Conservation (phyloP, 2,113 vertebrate species). For the Delphinapterus leucas region DNA sequence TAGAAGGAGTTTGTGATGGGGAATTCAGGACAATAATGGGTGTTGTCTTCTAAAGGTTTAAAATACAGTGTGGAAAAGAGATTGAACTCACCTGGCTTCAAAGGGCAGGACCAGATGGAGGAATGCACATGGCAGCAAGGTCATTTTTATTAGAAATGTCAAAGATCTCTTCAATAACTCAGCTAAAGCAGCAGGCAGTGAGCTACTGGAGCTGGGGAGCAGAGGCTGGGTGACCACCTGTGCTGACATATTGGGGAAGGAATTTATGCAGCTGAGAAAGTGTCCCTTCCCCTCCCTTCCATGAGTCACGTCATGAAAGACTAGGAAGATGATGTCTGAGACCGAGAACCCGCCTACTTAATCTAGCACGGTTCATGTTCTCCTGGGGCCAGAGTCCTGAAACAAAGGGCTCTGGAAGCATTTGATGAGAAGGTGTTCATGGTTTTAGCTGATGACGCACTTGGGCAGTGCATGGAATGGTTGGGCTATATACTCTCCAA, state of each 20-base stretch:
- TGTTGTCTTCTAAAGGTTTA: background rate
- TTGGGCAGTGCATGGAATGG: background rate
- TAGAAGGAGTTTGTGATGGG: background rate
- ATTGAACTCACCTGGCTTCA: background rate
- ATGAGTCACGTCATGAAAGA: background rate
- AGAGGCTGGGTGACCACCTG: background rate
- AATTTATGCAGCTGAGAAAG: background rate
- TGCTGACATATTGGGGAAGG: too few relatives aligned
- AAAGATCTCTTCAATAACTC: background rate
- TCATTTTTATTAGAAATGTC: background rate
- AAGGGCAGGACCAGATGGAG: background rate
- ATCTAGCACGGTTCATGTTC: background rate
- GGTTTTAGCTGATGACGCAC: background rate
- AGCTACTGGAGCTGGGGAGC: background rate
- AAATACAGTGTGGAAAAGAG: background rate
- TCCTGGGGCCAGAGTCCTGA: background rate
- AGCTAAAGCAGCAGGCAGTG: background rate
- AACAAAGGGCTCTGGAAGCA: background rate
- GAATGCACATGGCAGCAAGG: background rate
- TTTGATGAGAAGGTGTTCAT: background rate
- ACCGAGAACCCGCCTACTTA: accelerated
- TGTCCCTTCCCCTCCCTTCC: background rate
- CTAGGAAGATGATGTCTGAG: background rate
- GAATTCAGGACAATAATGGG: background rate
- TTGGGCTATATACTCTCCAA: background rate